phyloP scores from a whole-genome alignment of 2,888 invertebrate species.

The Belgica antarctica region DNA sequence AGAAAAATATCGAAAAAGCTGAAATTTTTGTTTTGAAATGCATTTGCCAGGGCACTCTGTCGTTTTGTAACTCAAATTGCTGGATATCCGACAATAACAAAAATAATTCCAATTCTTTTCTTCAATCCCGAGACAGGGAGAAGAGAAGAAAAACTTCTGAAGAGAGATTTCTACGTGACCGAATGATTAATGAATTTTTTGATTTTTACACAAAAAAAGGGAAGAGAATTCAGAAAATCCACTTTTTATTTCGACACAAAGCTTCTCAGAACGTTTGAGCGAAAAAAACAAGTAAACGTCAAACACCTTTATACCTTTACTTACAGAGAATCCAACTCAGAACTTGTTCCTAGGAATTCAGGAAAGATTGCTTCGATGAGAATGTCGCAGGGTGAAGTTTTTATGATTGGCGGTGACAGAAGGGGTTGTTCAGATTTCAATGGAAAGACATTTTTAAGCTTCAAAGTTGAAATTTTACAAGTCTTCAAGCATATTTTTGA shows the following conservation, averaged over 20 bases:
- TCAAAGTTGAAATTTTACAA: too few species aligned
- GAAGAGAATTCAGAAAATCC: constrained; percentile 20
- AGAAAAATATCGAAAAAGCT: background rate
- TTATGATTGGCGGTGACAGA: too few species aligned
- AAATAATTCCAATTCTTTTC: constrained; percentile 3
- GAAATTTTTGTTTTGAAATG: background rate
- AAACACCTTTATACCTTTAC: constrained; percentile 30
- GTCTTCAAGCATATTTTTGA: too few species aligned
- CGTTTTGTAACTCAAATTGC: background rate
- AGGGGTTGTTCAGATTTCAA: too few species aligned
- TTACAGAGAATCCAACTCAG: background rate
- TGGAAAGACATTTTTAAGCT: too few species aligned
- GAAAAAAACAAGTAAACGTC: constrained; percentile 35
- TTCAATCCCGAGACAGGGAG: background rate
- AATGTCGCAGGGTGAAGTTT: too few species aligned
- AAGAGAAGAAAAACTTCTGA: constrained; percentile 10
- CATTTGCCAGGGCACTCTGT: background rate
- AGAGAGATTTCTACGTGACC: constrained; percentile 35
- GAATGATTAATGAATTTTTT: constrained; percentile 42
- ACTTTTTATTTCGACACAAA: constrained; percentile 36
- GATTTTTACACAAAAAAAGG: constrained; percentile 39
- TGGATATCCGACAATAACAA: background rate
- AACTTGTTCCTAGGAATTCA: background rate
- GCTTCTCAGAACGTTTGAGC: constrained; percentile 21
- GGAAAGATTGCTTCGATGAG: too few species aligned